phyloP scores from a whole-genome alignment of 2,888 invertebrate species.

The Brassicogethes aeneus region DNA sequence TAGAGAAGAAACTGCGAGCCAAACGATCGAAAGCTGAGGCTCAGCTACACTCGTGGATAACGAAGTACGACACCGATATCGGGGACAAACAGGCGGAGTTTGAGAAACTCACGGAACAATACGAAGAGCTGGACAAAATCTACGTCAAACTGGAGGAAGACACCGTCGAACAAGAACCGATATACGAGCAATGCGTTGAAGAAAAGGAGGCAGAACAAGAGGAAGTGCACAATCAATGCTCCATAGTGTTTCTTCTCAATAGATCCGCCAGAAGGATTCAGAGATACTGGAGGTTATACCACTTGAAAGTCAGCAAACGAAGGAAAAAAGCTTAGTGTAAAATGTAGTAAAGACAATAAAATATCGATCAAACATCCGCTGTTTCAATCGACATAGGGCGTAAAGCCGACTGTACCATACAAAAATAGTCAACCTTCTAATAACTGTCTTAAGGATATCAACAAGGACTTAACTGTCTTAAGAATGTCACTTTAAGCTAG shows the following conservation, averaged over 20 bases:
- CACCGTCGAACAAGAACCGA: not conserved
- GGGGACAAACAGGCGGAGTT: conserved; percentile 46
- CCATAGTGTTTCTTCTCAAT: not conserved
- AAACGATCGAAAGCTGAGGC: conserved; percentile 49
- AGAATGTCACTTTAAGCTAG: too few relatives aligned
- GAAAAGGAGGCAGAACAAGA: not conserved
- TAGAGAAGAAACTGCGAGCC: conserved; percentile 45
- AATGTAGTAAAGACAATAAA: too few relatives aligned
- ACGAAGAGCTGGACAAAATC: conserved; percentile 17
- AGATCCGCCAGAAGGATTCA: not conserved
- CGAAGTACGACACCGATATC: conserved; percentile 51
- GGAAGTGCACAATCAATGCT: not conserved
- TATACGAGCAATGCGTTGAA: not conserved
- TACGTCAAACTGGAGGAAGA: conserved; percentile 7
- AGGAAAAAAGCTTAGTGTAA: not conserved
- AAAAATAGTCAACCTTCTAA: too few relatives aligned
- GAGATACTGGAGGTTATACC: not conserved
- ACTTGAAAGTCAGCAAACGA: not conserved
- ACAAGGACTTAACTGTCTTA: too few relatives aligned
- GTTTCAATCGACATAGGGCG: too few relatives aligned
- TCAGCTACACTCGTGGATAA: conserved; percentile 46
- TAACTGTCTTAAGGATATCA: too few relatives aligned
- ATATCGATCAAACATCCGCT: too few relatives aligned
- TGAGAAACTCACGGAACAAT: conserved; percentile 38
- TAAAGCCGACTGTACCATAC: too few relatives aligned